These are phyloP conservation scores for Polypterus bichir DNA, from an alignment of 2,113 vertebrate species.

Conservation along the genomic window DNA sequence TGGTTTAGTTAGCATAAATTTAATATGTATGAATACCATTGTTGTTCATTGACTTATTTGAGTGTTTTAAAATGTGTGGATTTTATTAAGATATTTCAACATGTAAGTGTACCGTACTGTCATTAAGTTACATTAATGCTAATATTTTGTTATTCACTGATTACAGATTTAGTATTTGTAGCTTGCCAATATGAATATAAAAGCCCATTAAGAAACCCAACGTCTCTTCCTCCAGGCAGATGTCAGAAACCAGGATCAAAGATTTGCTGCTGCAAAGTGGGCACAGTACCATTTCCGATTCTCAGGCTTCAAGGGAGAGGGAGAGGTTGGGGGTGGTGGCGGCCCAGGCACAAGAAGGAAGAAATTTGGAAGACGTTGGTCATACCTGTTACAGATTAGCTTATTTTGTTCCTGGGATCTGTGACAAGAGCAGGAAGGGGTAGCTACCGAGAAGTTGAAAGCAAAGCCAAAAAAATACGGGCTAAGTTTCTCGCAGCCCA, in stretches of 20 bases:
- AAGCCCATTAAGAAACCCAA: no score
- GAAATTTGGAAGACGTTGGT: conserved; percentile 7
- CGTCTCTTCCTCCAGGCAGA: conserved; percentile 6
- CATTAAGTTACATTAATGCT: no score
- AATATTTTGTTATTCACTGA: no score
- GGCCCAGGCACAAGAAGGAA: conserved; percentile 3
- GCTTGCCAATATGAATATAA: no score
- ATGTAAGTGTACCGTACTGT: no score
- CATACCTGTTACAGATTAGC: conserved; percentile 28
- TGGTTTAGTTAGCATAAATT: no score
- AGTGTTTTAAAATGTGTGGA: no score
- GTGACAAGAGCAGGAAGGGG: conserved; percentile 25
- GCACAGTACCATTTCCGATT: background rate
- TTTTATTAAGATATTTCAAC: no score
- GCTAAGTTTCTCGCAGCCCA: conserved; percentile 40
- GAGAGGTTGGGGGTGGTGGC: background rate
- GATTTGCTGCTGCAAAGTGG: conserved; percentile 1
- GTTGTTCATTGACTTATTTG: no score
- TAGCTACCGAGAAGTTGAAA: conserved; percentile 33
- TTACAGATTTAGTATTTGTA: no score
- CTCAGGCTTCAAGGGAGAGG: conserved; percentile 2
- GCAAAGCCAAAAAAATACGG: conserved; percentile 32
- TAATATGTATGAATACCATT: no score
- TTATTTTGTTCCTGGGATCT: conserved; percentile 27
- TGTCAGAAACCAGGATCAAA: background rate